phyloP scores from a whole-genome alignment of 2,888 invertebrate species.

The Sicus ferrugineus region DNA sequence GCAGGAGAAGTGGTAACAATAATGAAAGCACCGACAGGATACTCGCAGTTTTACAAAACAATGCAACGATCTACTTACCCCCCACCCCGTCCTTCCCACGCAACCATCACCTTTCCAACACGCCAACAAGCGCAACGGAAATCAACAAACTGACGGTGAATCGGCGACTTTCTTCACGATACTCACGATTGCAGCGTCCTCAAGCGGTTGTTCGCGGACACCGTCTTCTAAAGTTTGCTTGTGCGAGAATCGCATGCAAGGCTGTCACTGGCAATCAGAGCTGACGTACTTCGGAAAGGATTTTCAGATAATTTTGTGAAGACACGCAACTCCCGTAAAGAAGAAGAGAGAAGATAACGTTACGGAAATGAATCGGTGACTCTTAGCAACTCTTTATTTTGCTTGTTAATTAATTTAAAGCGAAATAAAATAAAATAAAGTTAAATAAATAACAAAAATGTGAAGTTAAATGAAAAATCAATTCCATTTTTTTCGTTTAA shows the following conservation, averaged over 20 bases:
- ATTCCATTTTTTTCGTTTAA: too few relatives aligned
- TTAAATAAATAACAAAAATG: background rate
- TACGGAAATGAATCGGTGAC: background rate
- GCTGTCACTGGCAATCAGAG: background rate
- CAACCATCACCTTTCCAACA: slow-evolving; percentile 1
- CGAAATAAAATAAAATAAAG: background rate
- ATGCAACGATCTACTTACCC: background rate
- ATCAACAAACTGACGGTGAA: slow-evolving; percentile 25
- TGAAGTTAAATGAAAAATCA: background rate
- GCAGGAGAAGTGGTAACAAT: background rate
- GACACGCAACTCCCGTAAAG: slow-evolving; percentile 19
- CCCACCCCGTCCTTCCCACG: background rate
- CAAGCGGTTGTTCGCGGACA: background rate
- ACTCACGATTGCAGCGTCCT: background rate
- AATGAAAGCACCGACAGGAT: background rate
- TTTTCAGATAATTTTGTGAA: slow-evolving; percentile 29
- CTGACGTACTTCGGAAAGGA: slow-evolving; percentile 25
- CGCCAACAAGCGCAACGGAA: slow-evolving; percentile 16
- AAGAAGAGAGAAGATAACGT: background rate
- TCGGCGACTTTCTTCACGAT: background rate
- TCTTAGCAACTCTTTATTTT: too few relatives aligned
- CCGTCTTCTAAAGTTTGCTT: background rate
- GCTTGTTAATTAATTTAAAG: too few relatives aligned
- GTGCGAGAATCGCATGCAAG: background rate
- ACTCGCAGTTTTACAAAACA: background rate